phyloP scores from a whole-genome alignment of 2,113 vertebrate species.

The Microtus richardsoni region DNA sequence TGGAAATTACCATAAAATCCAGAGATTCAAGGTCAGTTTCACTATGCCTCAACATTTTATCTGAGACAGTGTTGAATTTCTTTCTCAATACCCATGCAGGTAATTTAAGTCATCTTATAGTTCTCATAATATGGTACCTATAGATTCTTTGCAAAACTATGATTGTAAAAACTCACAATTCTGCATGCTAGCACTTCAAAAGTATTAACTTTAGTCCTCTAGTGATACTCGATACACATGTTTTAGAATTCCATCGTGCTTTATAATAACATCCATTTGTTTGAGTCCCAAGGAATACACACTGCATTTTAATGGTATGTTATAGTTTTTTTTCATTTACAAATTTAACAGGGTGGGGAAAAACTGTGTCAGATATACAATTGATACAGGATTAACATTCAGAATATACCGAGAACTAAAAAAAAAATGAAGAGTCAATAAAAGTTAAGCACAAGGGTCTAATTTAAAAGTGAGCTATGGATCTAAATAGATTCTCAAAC shows the following conservation, averaged over 20 bases:
- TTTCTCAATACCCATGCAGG: fast-evolving
- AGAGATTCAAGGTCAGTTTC: background rate
- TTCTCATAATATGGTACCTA: background rate
- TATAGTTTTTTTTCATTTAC: background rate
- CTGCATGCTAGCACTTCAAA: background rate
- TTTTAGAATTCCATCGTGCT: background rate
- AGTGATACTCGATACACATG: background rate
- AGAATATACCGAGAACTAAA: too few relatives aligned
- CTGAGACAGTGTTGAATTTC: background rate
- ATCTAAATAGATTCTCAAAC: too few relatives aligned
- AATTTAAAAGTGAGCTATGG: too few relatives aligned
- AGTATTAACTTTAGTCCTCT: background rate
- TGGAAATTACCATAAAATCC: background rate
- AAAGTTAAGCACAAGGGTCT: too few relatives aligned
- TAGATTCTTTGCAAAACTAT: background rate
- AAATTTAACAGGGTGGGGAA: background rate
- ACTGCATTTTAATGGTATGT: background rate
- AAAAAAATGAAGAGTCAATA: too few relatives aligned
- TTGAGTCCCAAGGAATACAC: background rate
- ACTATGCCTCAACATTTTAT: background rate
- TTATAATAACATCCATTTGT: background rate
- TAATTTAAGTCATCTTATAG: background rate
- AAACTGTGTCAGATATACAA: too few relatives aligned
- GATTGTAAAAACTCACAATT: background rate
- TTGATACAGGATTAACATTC: too few relatives aligned